phyloP scores from a whole-genome alignment of 37 sponge, comb jelly and placozoan species.

The Eunapius fragilis region DNA sequence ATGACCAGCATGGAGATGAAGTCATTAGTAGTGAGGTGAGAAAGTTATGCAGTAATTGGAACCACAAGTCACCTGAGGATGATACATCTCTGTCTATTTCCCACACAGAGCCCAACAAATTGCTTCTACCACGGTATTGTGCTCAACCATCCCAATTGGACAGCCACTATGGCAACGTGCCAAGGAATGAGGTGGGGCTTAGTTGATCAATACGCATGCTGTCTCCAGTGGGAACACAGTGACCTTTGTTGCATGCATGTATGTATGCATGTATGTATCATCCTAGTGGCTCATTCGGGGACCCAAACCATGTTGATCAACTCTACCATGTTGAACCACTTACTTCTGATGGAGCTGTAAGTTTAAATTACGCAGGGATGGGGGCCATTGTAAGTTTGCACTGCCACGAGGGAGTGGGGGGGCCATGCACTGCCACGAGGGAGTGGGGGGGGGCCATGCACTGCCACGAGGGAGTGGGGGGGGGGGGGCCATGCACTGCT shows the following conservation, averaged over 20 bases:
- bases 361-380: too few relatives aligned
- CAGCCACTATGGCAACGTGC: conserved; percentile 8
- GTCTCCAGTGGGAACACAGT: neutral
- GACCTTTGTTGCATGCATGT: too few relatives aligned
- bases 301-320: conserved; percentile 7
- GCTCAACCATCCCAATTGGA: neutral
- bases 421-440: too few relatives aligned
- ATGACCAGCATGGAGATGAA: conserved; percentile 32
- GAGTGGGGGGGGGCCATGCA: too few relatives aligned
- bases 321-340: conserved; percentile 71
- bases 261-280: neutral
- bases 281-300: neutral
- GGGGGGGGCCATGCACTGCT: too few relatives aligned
- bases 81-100: neutral
- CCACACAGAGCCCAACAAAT: conserved; percentile 1
- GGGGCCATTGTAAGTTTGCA: too few relatives aligned
- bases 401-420: too few relatives aligned
- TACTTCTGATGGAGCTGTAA: neutral
- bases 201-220: too few relatives aligned
- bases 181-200: conserved; percentile 4
- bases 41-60: neutral
- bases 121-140: conserved; percentile 25
- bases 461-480: too few relatives aligned
- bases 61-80: too few relatives aligned
- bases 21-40: conserved; percentile 37